Percentiles rank a stretch among this genome's conserved stretches.
phyloP scores from a whole-genome alignment of 2,797 vertebrate species.

The Allobates femoralis region DNA sequence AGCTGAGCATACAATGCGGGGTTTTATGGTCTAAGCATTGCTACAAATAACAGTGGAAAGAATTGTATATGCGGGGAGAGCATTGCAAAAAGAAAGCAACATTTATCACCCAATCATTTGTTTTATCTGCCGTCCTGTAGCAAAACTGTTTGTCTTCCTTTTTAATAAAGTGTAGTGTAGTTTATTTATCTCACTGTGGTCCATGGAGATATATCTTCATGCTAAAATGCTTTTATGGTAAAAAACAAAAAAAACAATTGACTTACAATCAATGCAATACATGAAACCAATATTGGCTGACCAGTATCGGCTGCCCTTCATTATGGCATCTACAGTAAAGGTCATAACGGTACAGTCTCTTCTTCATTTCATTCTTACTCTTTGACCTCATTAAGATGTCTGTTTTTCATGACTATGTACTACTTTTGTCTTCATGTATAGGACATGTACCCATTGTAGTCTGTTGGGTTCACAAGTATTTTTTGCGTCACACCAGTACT shows the following conservation, averaged over 20 bases:
- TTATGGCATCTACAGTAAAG: background rate
- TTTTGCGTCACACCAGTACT: too few relatives aligned
- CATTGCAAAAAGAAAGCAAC: slow-evolving; percentile 1
- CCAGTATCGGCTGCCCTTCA: background rate
- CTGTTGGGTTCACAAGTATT: too few relatives aligned
- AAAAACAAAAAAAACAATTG: slow-evolving; percentile 10
- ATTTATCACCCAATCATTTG: slow-evolving; percentile 33
- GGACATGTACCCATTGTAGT: too few relatives aligned
- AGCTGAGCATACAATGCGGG: slow-evolving; percentile 4
- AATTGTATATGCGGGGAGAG: background rate
- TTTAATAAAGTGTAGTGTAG: slow-evolving; percentile 17
- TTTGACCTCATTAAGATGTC: too few relatives aligned
- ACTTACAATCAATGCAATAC: background rate
- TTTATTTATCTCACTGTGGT: background rate
- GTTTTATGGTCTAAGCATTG: slow-evolving; percentile 18
- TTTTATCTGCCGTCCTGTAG: slow-evolving; percentile 9
- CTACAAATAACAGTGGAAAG: slow-evolving; percentile 8
- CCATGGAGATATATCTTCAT: background rate
- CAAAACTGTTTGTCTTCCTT: background rate
- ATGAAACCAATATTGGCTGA: background rate
- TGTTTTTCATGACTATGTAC: too few relatives aligned
- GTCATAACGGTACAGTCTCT: background rate
- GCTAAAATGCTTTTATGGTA: background rate
- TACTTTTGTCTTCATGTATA: too few relatives aligned
- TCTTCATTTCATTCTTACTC: too few relatives aligned